These are phyloP conservation scores for Raja brachyura DNA, from an alignment of 2,113 vertebrate genomes.

Conservation along the genomic window DNA sequence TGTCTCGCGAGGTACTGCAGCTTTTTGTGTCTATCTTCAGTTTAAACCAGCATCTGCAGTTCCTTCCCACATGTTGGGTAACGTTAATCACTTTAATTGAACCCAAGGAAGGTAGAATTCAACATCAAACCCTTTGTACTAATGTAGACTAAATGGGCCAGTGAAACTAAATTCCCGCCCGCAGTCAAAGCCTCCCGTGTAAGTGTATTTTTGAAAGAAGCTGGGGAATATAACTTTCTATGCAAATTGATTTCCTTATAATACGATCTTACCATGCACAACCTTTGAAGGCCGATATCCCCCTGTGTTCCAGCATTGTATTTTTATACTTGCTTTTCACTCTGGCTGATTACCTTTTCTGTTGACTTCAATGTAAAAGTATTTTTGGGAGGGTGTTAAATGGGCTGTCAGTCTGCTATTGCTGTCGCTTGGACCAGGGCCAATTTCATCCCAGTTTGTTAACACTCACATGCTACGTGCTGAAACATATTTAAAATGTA, in stretches of 20 bases:
- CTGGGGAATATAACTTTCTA: not conserved
- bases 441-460: not conserved
- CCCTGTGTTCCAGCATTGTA: not conserved
- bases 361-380: not conserved
- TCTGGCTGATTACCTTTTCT: not conserved
- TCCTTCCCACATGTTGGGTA: no score
- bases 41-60: no score
- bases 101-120: not conserved
- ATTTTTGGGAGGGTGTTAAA: not conserved
- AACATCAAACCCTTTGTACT: not conserved
- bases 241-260: not conserved
- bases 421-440: not conserved
- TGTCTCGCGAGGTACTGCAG: no score
- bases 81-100: not conserved
- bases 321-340: not conserved
- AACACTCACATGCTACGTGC: not conserved
- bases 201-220: not conserved
- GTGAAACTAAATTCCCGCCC: not conserved
- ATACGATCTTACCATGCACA: not conserved
- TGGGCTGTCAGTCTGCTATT: not conserved
- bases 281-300: not conserved
- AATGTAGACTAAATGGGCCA: slow-evolving; percentile 2
- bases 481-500: not conserved
- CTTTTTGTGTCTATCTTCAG: no score
- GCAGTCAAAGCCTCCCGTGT: not conserved